Conservation (phyloP, 2,113 vertebrate genomes). For the Channa argus region DNA sequence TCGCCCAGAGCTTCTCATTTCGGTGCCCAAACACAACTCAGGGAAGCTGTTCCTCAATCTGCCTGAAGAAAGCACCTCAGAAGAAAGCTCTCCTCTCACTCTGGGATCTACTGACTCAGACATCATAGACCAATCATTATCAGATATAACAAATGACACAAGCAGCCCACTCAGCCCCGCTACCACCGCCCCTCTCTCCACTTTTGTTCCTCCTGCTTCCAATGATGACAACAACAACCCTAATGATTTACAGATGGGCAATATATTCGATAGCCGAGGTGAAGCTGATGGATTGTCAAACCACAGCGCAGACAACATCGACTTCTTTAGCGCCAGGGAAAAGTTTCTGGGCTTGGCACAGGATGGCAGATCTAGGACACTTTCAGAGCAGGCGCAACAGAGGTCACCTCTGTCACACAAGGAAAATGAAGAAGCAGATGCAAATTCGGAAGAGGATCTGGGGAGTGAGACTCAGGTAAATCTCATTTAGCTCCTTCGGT, state of each 20-base stretch:
- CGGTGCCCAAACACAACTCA: constrained; percentile 44
- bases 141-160: constrained; percentile 26
- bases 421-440: constrained; percentile 72
- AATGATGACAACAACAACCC: constrained; percentile 74
- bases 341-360: constrained; percentile 94
- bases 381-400: constrained; percentile 80
- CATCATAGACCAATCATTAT: constrained; percentile 37
- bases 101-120: constrained; percentile 53
- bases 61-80: constrained; percentile 54
- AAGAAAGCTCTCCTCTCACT: constrained; percentile 51
- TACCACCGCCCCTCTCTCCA: neutral
- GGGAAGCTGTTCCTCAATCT: constrained; percentile 43
- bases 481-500: neutral
- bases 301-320: constrained; percentile 90
- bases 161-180: constrained; percentile 42
- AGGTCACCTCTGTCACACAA: constrained; percentile 74
- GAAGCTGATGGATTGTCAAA: constrained; percentile 73
- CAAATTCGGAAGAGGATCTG: constrained; percentile 72
- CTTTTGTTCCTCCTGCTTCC: neutral
- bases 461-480: constrained; percentile 40
- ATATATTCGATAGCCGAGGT: constrained; percentile 15
- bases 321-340: constrained; percentile 94
- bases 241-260: constrained; percentile 6
- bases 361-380: constrained; percentile 81
- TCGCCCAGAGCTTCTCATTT: constrained; percentile 25